Conservation (phyloP, 1,140 invertebrate species). For the Sinella curviseta region DNA sequence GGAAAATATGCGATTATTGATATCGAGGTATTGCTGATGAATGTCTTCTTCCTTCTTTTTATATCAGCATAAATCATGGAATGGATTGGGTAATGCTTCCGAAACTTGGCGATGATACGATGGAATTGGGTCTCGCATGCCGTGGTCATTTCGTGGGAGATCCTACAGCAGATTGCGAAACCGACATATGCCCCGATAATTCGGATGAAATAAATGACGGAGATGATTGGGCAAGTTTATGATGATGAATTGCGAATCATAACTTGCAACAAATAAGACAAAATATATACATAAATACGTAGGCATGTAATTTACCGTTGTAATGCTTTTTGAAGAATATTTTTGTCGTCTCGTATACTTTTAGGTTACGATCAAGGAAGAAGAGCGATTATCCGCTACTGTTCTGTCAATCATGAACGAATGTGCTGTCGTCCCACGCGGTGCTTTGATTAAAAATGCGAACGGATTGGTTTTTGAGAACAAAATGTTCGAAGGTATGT, state of each 20-base stretch:
- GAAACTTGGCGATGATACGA: neutral
- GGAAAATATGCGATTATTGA: no score
- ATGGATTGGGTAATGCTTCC: constrained; percentile 42
- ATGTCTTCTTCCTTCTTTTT: no score
- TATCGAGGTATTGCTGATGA: no score
- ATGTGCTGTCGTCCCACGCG: constrained; percentile 68
- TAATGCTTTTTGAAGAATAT: no score
- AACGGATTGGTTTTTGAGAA: constrained; percentile 68
- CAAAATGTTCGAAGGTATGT: constrained; percentile 63
- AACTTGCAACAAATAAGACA: neutral
- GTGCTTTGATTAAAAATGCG: constrained; percentile 67
- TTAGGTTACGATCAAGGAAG: constrained; percentile 67
- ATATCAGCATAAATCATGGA: constrained; percentile 34
- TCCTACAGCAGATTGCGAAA: constrained; percentile 41
- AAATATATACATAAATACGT: no score
- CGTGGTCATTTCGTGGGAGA: constrained; percentile 47
- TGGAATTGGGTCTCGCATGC: constrained; percentile 35
- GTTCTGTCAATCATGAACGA: constrained; percentile 70
- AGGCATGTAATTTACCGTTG: neutral
- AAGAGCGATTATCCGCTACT: constrained; percentile 69
- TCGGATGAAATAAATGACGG: constrained; percentile 43
- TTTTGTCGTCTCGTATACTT: no score
- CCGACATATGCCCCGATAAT: constrained; percentile 40
- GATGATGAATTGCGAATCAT: neutral
- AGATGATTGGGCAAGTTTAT: constrained; percentile 40